Evolutionary conservation across 30 jellyfish, hydroid and myxozoan genomes (phyloP).

Genomic region (Clytia hemisphaerica): DNA sequence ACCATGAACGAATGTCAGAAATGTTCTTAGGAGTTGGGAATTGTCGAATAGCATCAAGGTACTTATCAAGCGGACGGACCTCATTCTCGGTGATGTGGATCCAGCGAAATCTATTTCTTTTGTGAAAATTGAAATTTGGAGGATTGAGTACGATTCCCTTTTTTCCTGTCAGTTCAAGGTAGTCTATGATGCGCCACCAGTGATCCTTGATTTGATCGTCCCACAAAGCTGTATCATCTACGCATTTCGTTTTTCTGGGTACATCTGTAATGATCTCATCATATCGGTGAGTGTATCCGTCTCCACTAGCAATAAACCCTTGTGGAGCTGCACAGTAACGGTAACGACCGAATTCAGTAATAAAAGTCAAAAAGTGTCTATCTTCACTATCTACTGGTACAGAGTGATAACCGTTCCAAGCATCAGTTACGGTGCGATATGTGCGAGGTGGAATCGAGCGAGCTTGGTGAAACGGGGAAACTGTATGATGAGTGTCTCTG

Average conservation of each 20-base stretch:
- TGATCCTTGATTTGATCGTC: constrained; percentile 8
- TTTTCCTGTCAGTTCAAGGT: constrained; percentile 1
- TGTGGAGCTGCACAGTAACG: constrained; percentile 22
- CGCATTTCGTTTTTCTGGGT: constrained; percentile 12
- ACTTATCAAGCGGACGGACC: constrained; percentile 3
- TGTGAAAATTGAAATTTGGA: constrained; percentile 6
- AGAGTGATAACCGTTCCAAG: constrained; percentile 9
- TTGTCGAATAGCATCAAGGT: background rate
- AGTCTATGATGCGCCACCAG: constrained; percentile 21
- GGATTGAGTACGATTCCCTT: constrained; percentile 17
- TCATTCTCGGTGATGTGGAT: constrained; percentile 10
- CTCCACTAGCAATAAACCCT: constrained; percentile 40
- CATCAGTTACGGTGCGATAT: constrained; percentile 18
- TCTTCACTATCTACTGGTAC: constrained; percentile 8
- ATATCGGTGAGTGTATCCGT: constrained; percentile 37
- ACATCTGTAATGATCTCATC: constrained; percentile 25
- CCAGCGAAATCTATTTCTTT: constrained; percentile 15
- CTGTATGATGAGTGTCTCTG: constrained; percentile 44
- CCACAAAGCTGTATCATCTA: constrained; percentile 18
- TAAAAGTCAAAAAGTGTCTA: constrained; percentile 11
- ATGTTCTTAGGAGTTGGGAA: constrained; percentile 7
- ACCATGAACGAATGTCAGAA: constrained; percentile 17
- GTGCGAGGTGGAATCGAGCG: constrained; percentile 7
- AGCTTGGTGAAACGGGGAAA: constrained; percentile 7
- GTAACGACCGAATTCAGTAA: constrained; percentile 4